Evolutionary conservation across 2,797 vertebrate species (phyloP), one percentile per base, ranked within the genome.

Genomic region (Mus spretus): DNA sequence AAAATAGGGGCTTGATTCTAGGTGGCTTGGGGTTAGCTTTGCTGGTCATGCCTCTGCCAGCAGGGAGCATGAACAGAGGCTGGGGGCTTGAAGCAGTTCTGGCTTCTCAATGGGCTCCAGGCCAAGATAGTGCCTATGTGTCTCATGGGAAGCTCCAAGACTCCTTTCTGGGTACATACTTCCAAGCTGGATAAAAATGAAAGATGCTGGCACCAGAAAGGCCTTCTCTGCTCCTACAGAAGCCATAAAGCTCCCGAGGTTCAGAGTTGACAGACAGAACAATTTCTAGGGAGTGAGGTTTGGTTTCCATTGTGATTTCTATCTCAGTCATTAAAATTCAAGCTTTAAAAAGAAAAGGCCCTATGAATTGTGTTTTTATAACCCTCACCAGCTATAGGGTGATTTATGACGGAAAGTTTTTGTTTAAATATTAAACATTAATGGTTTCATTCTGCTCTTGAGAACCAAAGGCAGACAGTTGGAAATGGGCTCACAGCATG

Each of bases 351-450:
- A 72, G 70, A 72, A 79, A 92, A 92, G 90, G 74, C 31, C 57
- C 61, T 59, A 34, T 70, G 90, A 28, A 78, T 80, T 83, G 65
- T 37, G 70, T 95, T 91, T 93, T 84, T 92, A 89, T 91, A 94
- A 89, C 87, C 34, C 94, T 94, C 89, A 81, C 75, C 57, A 31
- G 59, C 47, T 89, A 91, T 89, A 70, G 89, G 86, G 75, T 96
- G 93, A 96, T 94, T 91, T 89, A 91, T 89, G 95, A 93, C 34
- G 90, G 91, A 97, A 96, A 28, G 80, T 91, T 97, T 97, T 95
- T 84, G 95, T 91, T 98, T 97, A 97, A 97, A 95, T 84, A 94
- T 97, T 96, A 97, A 97, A 94, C 95, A 70, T 87, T 53, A 96
- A 96, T 96, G 96, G 94, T 85, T 97, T 79, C 87, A 37, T 81